These are phyloP conservation scores for Lochmaea crataegi DNA, from an alignment of 2,888 invertebrate genomes.

Conservation along the genomic window DNA sequence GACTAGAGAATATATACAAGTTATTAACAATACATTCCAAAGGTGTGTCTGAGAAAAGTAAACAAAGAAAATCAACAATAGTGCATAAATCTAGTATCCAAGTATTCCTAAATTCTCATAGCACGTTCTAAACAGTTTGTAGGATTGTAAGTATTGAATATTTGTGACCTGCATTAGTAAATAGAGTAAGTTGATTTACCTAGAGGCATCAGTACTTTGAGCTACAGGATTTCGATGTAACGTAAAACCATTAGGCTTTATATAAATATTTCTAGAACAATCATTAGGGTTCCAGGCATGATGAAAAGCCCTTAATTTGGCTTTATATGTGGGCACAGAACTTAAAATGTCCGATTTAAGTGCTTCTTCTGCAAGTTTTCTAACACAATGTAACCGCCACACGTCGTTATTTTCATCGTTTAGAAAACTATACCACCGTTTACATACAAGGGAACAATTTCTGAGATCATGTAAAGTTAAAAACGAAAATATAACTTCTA, in stretches of 20 bases:
- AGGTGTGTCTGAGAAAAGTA: not conserved
- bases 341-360: conserved; percentile 92
- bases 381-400: conserved; percentile 91
- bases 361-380: conserved; percentile 86
- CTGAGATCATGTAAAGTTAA: conserved; percentile 86
- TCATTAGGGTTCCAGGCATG: conserved; percentile 98
- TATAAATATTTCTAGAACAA: conserved; percentile 96
- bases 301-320: conserved; percentile 91
- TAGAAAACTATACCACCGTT: conserved; percentile 90
- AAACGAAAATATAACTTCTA: conserved; percentile 93
- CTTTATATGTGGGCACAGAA: conserved; percentile 90
- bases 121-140: not conserved
- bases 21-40: not conserved
- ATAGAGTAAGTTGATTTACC: conserved; percentile 64
- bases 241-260: conserved; percentile 97
- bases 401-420: conserved; percentile 95
- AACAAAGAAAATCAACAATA: not conserved
- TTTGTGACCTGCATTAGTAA: not conserved
- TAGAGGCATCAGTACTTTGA: conserved; percentile 96
- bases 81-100: not conserved
- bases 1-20: too few species aligned
- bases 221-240: conserved; percentile 98
- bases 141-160: not conserved
- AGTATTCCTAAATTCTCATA: not conserved
- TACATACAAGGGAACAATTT: conserved; percentile 92